Evolutionary conservation across 2,797 vertebrate genomes (phyloP).

Genomic region (Cygnus olor): DNA sequence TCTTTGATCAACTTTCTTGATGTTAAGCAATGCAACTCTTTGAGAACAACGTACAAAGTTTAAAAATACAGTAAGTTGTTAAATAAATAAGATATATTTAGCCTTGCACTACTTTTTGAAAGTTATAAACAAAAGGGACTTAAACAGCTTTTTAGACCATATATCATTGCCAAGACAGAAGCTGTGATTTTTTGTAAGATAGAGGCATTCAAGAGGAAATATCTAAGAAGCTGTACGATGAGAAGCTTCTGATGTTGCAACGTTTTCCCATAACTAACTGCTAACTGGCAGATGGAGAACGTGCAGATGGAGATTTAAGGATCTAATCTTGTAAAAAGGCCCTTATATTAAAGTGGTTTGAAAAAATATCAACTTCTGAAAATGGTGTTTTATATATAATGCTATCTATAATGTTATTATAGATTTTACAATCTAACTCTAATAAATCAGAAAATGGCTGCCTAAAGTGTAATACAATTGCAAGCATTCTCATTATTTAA

Average conservation of each 20-base stretch:
- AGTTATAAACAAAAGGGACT: neutral
- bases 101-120: neutral
- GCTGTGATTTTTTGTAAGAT: neutral
- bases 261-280: neutral
- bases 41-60: neutral
- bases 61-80: neutral
- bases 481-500: conserved; percentile 31
- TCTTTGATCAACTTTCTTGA: neutral
- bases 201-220: neutral
- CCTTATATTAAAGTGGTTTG: conserved; percentile 5
- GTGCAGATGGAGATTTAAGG: neutral
- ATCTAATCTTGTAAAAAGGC: neutral
- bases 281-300: neutral
- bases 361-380: conserved; percentile 23
- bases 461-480: neutral
- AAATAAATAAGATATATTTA: neutral
- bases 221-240: neutral
- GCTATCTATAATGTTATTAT: neutral
- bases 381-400: neutral
- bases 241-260: neutral
- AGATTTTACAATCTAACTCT: conserved; percentile 40
- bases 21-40: neutral
- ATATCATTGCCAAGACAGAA: neutral
- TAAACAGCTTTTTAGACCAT: neutral
- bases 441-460: conserved; percentile 51